These are phyloP conservation scores for Sitobion miscanthi DNA, from an alignment of 1,140 invertebrate genomes.

Conservation along the genomic window DNA sequence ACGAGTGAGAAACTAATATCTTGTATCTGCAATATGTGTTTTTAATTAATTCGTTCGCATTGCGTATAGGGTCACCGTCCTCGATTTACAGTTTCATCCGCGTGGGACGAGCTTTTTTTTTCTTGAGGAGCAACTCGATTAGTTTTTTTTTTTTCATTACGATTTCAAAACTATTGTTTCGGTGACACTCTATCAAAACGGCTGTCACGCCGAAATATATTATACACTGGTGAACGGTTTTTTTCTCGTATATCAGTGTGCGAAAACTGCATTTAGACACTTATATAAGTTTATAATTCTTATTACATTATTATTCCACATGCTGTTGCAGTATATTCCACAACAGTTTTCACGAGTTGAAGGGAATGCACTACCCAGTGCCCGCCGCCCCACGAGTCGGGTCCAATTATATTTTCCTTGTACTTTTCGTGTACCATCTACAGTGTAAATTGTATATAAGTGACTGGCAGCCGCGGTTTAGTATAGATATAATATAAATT, in stretches of 20 bases:
- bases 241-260: neutral
- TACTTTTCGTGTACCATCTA: neutral
- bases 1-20: neutral
- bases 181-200: neutral
- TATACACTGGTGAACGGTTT: neutral
- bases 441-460: neutral
- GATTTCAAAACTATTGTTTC: constrained; percentile 25
- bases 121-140: neutral
- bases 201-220: neutral
- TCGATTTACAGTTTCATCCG: neutral
- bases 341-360: neutral
- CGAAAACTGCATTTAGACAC: neutral
- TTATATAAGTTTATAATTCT: neutral
- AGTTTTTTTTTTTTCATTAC: neutral
- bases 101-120: constrained; percentile 35
- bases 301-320: neutral
- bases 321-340: neutral
- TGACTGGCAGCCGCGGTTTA: neutral
- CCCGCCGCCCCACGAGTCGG: too few relatives aligned
- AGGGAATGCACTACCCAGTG: too few relatives aligned
- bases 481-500: neutral
- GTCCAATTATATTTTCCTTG: neutral
- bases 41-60: constrained; percentile 41
- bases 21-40: neutral
- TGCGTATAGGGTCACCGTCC: constrained; percentile 26